These are phyloP conservation scores for Meda fulgida DNA, from an alignment of 2,797 vertebrate genomes.

Conservation along the genomic window DNA sequence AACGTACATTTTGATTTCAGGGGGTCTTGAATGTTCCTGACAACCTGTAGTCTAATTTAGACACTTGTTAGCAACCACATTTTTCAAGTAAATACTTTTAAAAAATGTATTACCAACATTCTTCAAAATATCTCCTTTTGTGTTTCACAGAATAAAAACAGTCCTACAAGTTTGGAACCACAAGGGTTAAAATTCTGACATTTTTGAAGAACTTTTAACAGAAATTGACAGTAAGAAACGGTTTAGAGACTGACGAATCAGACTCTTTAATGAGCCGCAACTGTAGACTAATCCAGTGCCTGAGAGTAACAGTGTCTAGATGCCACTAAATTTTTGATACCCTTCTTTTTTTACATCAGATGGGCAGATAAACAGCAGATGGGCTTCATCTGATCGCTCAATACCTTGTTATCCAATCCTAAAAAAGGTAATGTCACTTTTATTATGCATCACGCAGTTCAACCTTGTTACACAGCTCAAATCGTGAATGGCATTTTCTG, in stretches of 20 bases:
- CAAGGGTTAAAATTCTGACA: background rate
- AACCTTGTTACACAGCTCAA: background rate
- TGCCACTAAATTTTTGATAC: slow-evolving; percentile 9
- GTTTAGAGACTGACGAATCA: no score
- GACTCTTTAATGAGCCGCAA: background rate
- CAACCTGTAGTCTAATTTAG: background rate
- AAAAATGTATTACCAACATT: background rate
- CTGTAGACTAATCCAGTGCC: background rate
- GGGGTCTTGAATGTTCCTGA: background rate
- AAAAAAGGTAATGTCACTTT: slow-evolving; percentile 24
- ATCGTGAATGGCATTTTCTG: slow-evolving; percentile 36
- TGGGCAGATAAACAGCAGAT: slow-evolving; percentile 4
- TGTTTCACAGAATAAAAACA: background rate
- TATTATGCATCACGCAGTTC: slow-evolving; percentile 15
- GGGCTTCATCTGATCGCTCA: slow-evolving; percentile 4
- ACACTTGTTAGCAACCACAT: background rate
- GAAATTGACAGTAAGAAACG: background rate
- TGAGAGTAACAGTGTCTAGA: background rate
- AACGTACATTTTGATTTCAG: no score
- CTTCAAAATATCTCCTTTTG: background rate
- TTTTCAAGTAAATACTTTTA: background rate
- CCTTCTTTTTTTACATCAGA: slow-evolving; percentile 20
- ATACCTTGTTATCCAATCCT: slow-evolving; percentile 20
- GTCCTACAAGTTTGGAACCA: background rate
- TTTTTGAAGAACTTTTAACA: background rate